Percentiles rank a stretch among this genome's conserved stretches.
Conservation (phyloP, 2,888 invertebrate genomes). For the Agonopterix arenella region DNA sequence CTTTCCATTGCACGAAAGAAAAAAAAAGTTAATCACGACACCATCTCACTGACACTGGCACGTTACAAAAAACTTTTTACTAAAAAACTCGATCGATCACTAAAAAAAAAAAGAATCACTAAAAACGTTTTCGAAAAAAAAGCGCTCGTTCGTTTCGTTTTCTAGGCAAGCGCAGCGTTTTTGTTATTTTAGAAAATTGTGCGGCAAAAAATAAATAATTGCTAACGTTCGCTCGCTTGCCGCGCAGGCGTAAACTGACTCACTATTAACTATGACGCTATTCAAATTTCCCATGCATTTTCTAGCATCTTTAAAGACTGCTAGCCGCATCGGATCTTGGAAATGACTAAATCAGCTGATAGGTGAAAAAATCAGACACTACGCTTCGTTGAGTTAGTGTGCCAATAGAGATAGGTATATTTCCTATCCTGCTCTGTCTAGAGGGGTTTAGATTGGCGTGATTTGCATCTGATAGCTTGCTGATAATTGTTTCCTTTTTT, state of each 20-base stretch:
- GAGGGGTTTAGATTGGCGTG: constrained; percentile 60
- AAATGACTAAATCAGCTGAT: constrained; percentile 52
- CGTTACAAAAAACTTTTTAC: constrained; percentile 1
- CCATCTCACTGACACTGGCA: constrained; percentile 51
- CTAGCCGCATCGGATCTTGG: constrained; percentile 25
- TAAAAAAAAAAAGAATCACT: constrained; percentile 15
- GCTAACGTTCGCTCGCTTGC: constrained; percentile 30
- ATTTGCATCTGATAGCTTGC: constrained; percentile 64
- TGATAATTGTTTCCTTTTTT: constrained; percentile 54
- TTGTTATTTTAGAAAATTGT: constrained; percentile 53
- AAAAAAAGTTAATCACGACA: constrained; percentile 43
- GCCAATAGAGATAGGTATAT: constrained; percentile 44
- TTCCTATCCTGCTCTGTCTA: constrained; percentile 38
- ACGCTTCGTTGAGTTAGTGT: constrained; percentile 66
- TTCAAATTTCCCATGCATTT: constrained; percentile 55
- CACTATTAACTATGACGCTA: constrained; percentile 45
- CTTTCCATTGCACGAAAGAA: constrained; percentile 53
- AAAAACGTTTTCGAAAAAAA: constrained; percentile 33
- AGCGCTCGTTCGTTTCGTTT: constrained; percentile 49
- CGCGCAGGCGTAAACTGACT: constrained; percentile 50
- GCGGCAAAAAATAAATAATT: constrained; percentile 46
- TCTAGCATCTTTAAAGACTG: constrained; percentile 26
- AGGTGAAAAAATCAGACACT: constrained; percentile 46
- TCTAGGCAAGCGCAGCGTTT: constrained; percentile 38
- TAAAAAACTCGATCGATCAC: not conserved